Percentiles rank a stretch among this genome's conserved stretches.
These are phyloP conservation scores for Drosophila yooni DNA, from an alignment of 2,888 invertebrate genomes.

Conservation along the genomic window DNA sequence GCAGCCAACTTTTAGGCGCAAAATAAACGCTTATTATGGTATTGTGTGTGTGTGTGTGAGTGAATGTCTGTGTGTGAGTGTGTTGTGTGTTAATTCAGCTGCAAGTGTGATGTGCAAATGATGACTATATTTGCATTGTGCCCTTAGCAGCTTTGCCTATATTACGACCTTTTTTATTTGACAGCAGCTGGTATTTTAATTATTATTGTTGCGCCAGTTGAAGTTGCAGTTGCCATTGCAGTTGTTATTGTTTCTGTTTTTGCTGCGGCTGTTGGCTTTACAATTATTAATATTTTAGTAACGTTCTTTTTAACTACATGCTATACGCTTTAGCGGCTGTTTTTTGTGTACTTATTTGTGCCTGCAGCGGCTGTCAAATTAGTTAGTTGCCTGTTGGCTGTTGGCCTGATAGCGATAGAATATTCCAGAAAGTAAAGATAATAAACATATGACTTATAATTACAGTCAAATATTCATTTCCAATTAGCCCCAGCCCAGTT, in stretches of 20 bases:
- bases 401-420: background rate
- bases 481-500: background rate
- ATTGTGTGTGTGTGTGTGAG: conserved; percentile 12
- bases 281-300: conserved; percentile 9
- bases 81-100: conserved; percentile 36
- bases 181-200: conserved; percentile 60
- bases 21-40: conserved; percentile 64
- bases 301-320: background rate
- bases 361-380: background rate
- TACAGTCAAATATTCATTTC: background rate
- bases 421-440: background rate
- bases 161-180: conserved; percentile 24
- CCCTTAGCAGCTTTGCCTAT: conserved; percentile 36
- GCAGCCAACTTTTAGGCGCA: conserved; percentile 65
- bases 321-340: background rate
- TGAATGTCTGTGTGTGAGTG: conserved; percentile 1
- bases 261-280: background rate
- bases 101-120: conserved; percentile 46
- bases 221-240: background rate
- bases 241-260: background rate
- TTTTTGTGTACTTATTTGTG: background rate
- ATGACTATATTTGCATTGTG: conserved; percentile 42
- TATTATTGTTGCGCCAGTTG: conserved; percentile 49
- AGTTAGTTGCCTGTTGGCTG: background rate
- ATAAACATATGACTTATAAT: background rate